Evolutionary conservation across 2,113 vertebrate species (phyloP), one percentile per base, ranked within the genome.

Genomic region (Tapirus terrestris): DNA sequence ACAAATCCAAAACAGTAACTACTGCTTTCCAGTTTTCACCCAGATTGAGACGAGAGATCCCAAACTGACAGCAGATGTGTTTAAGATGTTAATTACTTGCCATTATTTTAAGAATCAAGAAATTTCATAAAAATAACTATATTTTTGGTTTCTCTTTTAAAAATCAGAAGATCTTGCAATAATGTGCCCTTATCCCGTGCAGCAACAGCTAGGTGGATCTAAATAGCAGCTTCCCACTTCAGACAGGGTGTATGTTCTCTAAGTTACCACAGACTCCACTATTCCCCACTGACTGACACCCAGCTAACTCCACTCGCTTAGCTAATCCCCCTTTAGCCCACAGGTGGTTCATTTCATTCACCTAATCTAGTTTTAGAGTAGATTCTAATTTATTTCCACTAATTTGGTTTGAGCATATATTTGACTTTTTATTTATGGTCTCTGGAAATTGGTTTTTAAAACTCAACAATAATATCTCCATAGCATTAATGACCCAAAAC

Each of bases 361-460:
- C 12, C 33, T 27, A n/a, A 63, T 92, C 58, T 77, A 89, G 53
- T 88, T 4, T 51, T 79, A 29, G 12, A 68, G 33, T 31, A 65
- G 13, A 91, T 61, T 53, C 67, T 92, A 60, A 65, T 4, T 80
- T 79, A 36, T 10, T 83, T 70, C 70, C 18, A 75, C 63, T 88
- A 27, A 85, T 58, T 89, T 89, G 53, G 7, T 77, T 81, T 88
- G 67, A 93, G 5, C 0, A 36, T 23, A 85, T 72, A 5, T 45
- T 90, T 95, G 8, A 48, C 31, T 53, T 92, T 79, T 75, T 79
- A 88, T 53, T 82, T 76, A 60, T 43, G 48, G 14, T 63, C 56
- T 96, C 77, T 79, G 56, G 31, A 91, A 94, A 72, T 31, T 53
- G 14, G 10, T 65, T 92, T 94, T 53, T 53, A 70, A 77, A 97